phyloP scores from a whole-genome alignment of 1,140 invertebrate species.

The Dendrolimus punctatus region DNA sequence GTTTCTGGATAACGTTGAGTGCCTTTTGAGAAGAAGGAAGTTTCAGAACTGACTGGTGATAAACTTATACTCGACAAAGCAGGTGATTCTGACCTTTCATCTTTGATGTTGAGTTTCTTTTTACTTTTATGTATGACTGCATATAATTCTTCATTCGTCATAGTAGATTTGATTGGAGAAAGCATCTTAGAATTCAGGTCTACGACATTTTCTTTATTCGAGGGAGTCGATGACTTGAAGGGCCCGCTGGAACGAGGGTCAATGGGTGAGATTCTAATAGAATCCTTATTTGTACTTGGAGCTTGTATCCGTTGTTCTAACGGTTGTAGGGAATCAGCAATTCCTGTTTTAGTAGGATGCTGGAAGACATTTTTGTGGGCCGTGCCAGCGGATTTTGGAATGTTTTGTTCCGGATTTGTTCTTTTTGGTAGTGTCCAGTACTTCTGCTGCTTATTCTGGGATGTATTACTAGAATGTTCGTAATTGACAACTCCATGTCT shows the following conservation, averaged over 20 bases:
- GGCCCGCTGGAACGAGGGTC: conserved; percentile 69
- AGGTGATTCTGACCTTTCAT: conserved; percentile 72
- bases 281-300: conserved; percentile 35
- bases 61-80: conserved; percentile 66
- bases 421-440: conserved; percentile 63
- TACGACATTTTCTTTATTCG: conserved; percentile 56
- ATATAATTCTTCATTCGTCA: conserved; percentile 84
- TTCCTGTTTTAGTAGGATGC: conserved; percentile 12
- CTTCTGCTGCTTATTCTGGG: conserved; percentile 35
- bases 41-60: conserved; percentile 69
- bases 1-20: conserved; percentile 70
- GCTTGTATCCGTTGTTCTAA: conserved; percentile 5
- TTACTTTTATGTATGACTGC: conserved; percentile 85
- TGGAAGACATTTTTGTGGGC: conserved; percentile 9
- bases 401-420: conserved; percentile 18
- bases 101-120: conserved; percentile 80
- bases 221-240: conserved; percentile 76
- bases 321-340: background rate
- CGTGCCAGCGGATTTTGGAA: background rate
- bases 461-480: conserved; percentile 23
- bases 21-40: conserved; percentile 55
- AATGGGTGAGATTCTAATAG: conserved; percentile 76
- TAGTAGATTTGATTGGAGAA: conserved; percentile 79
- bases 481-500: conserved; percentile 40
- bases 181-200: conserved; percentile 61